phyloP scores from a whole-genome alignment of 1,140 invertebrate genomes.

The Lepidurus arcticus region DNA sequence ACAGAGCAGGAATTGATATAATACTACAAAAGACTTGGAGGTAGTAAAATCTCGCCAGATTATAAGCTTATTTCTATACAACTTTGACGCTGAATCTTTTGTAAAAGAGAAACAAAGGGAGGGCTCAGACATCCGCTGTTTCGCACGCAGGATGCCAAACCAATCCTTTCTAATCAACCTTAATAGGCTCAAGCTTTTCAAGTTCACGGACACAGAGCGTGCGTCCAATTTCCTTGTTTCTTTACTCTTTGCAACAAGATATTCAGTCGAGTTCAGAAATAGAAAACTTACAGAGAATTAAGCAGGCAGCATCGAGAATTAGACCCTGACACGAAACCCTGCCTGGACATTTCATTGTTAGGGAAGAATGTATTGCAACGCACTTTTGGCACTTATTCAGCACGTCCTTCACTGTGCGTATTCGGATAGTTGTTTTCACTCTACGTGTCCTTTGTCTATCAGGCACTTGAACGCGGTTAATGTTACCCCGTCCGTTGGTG shows the following conservation, averaged over 20 bases:
- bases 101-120: neutral
- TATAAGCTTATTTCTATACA: too few species aligned
- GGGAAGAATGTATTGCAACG: neutral
- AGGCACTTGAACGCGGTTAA: neutral
- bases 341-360: neutral
- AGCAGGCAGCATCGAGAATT: neutral
- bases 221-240: neutral
- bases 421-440: too few species aligned
- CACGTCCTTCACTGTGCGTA: neutral
- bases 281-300: constrained; percentile 1
- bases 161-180: constrained; percentile 1
- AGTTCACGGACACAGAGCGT: neutral
- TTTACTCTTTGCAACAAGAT: neutral
- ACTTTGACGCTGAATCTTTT: too few species aligned
- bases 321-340: neutral
- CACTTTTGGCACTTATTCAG: neutral
- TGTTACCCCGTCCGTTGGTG: neutral
- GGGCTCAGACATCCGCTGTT: constrained; percentile 7
- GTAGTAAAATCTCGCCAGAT: too few species aligned
- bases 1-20: too few species aligned
- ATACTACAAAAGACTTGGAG: too few species aligned
- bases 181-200: constrained; percentile 1
- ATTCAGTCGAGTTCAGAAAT: neutral
- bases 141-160: constrained; percentile 10
- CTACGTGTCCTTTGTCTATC: neutral